These are phyloP conservation scores for Heliothis virescens DNA, from an alignment of 1,140 invertebrate genomes.

Conservation along the genomic window DNA sequence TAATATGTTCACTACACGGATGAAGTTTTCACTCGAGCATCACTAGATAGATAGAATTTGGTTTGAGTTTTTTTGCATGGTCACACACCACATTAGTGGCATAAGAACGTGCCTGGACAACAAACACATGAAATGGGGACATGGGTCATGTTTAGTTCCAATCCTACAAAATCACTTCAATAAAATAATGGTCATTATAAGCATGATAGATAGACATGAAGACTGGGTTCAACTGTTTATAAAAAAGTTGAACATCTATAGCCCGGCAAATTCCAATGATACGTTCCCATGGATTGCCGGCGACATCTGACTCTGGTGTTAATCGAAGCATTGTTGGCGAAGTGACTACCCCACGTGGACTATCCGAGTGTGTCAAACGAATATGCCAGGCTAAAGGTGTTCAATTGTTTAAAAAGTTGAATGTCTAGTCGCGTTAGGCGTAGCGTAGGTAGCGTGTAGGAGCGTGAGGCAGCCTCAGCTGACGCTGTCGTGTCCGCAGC, in stretches of 20 bases:
- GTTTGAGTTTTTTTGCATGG: slow-evolving; percentile 36
- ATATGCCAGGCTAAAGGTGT: no score
- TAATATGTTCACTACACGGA: slow-evolving; percentile 1
- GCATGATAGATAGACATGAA: neutral
- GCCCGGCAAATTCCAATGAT: no score
- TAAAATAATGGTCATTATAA: neutral
- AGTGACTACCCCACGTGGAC: no score
- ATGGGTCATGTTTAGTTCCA: neutral
- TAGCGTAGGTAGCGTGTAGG: no score
- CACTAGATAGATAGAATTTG: slow-evolving; percentile 24
- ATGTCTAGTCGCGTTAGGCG: slow-evolving; percentile 15
- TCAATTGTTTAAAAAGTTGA: no score
- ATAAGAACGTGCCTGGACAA: slow-evolving; percentile 9
- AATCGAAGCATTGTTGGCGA: no score
- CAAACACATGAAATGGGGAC: slow-evolving; percentile 23
- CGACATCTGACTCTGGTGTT: no score
- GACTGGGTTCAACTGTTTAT: no score
- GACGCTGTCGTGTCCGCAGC: slow-evolving; percentile 51
- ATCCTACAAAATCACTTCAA: neutral
- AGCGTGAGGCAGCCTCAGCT: no score
- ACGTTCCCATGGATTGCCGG: no score
- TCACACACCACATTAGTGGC: slow-evolving; percentile 24
- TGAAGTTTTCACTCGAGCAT: slow-evolving; percentile 15
- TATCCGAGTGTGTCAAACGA: no score
- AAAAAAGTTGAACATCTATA: no score